These are phyloP conservation scores for Odontomachus brunneus DNA, from an alignment of 1,140 invertebrate species.

Conservation along the genomic window DNA sequence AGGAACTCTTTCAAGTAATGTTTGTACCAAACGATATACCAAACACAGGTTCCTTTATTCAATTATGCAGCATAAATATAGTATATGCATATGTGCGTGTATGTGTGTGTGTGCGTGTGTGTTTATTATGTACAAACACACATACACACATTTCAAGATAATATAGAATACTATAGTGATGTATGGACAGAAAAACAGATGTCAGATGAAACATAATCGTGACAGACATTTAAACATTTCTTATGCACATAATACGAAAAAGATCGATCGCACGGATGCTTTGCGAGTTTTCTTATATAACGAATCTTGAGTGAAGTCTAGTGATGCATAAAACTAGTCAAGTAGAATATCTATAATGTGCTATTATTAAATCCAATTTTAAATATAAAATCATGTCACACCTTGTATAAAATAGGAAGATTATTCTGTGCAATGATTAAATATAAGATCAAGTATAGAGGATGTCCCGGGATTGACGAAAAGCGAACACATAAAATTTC, in stretches of 20 bases:
- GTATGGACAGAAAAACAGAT: conserved; percentile 1
- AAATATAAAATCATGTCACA: conserved; percentile 62
- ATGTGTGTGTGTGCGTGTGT: not conserved
- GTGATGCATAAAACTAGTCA: conserved; percentile 82
- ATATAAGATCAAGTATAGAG: conserved; percentile 57
- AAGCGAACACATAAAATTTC: conserved; percentile 27
- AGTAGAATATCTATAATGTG: conserved; percentile 70
- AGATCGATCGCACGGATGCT: conserved; percentile 46
- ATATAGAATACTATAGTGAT: conserved; percentile 23
- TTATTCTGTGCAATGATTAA: conserved; percentile 72
- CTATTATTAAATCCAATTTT: conserved; percentile 69
- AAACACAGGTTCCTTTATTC: conserved; percentile 49
- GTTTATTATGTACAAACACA: not conserved
- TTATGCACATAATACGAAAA: conserved; percentile 49
- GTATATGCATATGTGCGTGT: not conserved
- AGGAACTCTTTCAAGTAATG: conserved; percentile 40
- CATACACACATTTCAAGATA: conserved; percentile 15
- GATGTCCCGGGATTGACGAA: conserved; percentile 15
- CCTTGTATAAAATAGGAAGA: conserved; percentile 68
- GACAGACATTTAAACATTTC: conserved; percentile 50
- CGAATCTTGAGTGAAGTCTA: conserved; percentile 69
- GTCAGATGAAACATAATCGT: conserved; percentile 8
- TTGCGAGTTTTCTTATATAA: conserved; percentile 69
- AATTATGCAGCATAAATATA: conserved; percentile 12
- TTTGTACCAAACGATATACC: conserved; percentile 38